Evolutionary conservation across 2,888 invertebrate species (phyloP).

Genomic region (Drosophila mercatorum): DNA sequence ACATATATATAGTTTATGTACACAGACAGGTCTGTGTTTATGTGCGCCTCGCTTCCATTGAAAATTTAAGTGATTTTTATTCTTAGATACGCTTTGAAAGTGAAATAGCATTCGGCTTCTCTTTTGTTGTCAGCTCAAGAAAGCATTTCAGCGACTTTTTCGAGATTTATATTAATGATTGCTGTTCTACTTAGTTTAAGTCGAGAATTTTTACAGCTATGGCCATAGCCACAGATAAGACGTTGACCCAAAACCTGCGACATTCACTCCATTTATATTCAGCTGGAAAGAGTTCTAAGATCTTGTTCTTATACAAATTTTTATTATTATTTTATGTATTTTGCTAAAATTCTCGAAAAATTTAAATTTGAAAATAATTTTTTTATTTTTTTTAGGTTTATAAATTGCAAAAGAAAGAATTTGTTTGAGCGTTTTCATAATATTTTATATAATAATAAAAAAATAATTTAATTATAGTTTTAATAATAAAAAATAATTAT

Average conservation of each 20-base stretch:
- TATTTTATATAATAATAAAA: not conserved
- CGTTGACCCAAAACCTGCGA: constrained; percentile 20
- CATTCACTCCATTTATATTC: constrained; percentile 19
- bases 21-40: constrained; percentile 9
- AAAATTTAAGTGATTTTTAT: constrained; percentile 50
- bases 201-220: constrained; percentile 24
- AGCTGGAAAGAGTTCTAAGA: not conserved
- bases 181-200: constrained; percentile 6
- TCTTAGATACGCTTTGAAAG: constrained; percentile 35
- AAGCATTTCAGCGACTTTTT: not conserved
- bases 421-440: not conserved
- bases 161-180: constrained; percentile 18
- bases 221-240: constrained; percentile 8
- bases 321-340: not conserved
- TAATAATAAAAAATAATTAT: no score
- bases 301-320: not conserved
- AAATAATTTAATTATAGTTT: not conserved
- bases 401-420: no score
- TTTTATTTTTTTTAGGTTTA: no score
- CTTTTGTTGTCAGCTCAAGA: constrained; percentile 16
- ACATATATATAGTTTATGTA: constrained; percentile 2
- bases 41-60: constrained; percentile 32
- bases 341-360: not conserved
- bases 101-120: constrained; percentile 43
- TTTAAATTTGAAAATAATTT: no score